These are phyloP conservation scores for Gila robusta DNA, from an alignment of 2,797 vertebrate species.

Conservation along the genomic window DNA sequence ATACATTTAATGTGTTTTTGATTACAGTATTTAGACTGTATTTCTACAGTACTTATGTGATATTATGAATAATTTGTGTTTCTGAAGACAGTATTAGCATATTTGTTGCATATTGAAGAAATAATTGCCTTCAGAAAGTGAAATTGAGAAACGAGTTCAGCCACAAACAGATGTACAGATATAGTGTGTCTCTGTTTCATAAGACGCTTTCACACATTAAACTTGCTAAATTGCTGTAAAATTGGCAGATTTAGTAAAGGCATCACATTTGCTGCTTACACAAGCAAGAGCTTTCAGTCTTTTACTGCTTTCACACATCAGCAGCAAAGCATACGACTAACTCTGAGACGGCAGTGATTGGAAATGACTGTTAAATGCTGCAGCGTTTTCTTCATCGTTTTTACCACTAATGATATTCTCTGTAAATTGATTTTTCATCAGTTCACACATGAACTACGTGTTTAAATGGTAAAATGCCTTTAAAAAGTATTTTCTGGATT, in stretches of 20 bases:
- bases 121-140: not conserved
- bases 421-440: not conserved
- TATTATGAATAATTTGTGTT: constrained; percentile 4
- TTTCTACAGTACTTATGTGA: not conserved
- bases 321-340: not conserved
- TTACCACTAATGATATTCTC: not conserved
- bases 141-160: constrained; percentile 23
- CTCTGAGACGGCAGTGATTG: not conserved
- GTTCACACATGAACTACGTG: too few relatives aligned
- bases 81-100: not conserved
- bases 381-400: not conserved
- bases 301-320: not conserved
- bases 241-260: not conserved
- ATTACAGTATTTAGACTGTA: constrained; percentile 22
- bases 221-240: not conserved
- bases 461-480: not conserved
- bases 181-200: not conserved
- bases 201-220: not conserved
- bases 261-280: not conserved
- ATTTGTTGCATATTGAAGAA: not conserved
- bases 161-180: constrained; percentile 5
- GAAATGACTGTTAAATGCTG: not conserved
- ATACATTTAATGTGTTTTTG: not conserved
- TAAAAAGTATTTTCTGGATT: not conserved
- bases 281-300: not conserved